Percentiles rank a stretch among this genome's conserved stretches.
phyloP scores from a whole-genome alignment of 1,140 invertebrate species.

The Drosophila parabipectinata region DNA sequence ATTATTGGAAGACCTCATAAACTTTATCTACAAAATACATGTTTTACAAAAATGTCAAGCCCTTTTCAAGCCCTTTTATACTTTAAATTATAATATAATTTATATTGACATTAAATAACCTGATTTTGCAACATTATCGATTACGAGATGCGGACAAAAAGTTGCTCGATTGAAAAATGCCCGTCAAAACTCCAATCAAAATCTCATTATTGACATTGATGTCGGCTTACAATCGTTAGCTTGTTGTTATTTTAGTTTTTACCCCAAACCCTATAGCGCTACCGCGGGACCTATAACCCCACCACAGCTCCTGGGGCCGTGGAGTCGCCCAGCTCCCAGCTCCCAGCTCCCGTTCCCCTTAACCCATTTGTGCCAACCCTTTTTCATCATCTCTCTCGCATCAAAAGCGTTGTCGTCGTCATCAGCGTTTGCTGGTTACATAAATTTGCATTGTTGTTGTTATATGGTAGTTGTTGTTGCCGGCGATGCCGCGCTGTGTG shows the following conservation, averaged over 20 bases:
- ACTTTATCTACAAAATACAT: no score
- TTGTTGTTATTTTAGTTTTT: slow-evolving; percentile 23
- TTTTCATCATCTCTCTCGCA: not conserved
- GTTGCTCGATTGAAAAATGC: slow-evolving; percentile 22
- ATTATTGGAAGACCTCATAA: no score
- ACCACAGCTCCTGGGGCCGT: no score
- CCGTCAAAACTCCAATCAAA: slow-evolving; percentile 56
- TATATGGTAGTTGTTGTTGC: not conserved
- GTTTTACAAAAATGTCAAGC: no score
- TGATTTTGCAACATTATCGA: not conserved
- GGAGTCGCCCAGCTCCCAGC: no score
- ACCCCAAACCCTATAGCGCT: no score
- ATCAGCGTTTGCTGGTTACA: slow-evolving; percentile 26
- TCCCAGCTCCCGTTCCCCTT: not conserved
- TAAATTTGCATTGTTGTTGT: slow-evolving; percentile 40
- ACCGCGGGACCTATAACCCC: no score
- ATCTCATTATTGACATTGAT: slow-evolving; percentile 66
- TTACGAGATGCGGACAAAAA: not conserved
- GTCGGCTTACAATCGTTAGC: slow-evolving; percentile 33
- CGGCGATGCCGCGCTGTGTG: slow-evolving; percentile 35
- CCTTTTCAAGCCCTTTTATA: no score
- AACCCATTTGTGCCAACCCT: not conserved
- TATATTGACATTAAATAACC: no score
- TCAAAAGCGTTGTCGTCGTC: slow-evolving; percentile 1
- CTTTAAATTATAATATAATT: no score